Evolutionary conservation across 2,888 invertebrate species (phyloP), one percentile per base, ranked within the genome.

Genomic region (Tetrapedia diversipes): DNA sequence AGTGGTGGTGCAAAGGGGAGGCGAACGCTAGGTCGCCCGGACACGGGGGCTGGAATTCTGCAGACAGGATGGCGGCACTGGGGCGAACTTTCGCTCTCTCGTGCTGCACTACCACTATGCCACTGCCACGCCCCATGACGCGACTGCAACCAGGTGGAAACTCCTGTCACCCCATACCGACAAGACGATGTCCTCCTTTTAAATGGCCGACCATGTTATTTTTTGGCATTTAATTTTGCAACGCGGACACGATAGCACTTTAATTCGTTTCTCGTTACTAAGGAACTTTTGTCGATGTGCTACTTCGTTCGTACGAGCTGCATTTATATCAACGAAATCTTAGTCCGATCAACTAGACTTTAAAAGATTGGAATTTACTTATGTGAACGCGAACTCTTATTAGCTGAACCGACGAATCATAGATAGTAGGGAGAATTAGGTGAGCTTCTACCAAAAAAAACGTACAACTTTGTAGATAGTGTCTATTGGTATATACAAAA

Each of bases 71-170:
- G 89, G 68, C 77, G 73, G 68, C 77, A 73, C 68, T 73, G 78
- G 78, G 90, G 88, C 90, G 90, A 90, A 90, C 90, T 81, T 81
- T 81, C 81, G 79, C 81, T 81, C 90, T 90, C 89, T 89, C 87
- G 85, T 78, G 78, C 82, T 56, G 71, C 68, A 67, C 79, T 61
- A 78, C 77, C 77, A 81, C 84, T 79, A 78, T 82, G 79, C 85
- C 86, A 80, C 71, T 81, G 79, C 83, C 82, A 78, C 84, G 82
- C 81, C 77, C 82, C 79, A 61, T 65, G 56, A 75, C 65, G 51
- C 41, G 27, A 54, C 45, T 59, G 65, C 69, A 34, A 66, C 69
- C 76, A 70, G 75, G 76, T 78, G 75, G 51, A 63, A 59, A 37
- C 37, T 75, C 39, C 34, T 41, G 63, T 56, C 53, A 29, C 16